Percentiles rank a stretch among this genome's conserved stretches.
Conservation (phyloP, 1,140 invertebrate species). For the Mizuhopecten yessoensis region DNA sequence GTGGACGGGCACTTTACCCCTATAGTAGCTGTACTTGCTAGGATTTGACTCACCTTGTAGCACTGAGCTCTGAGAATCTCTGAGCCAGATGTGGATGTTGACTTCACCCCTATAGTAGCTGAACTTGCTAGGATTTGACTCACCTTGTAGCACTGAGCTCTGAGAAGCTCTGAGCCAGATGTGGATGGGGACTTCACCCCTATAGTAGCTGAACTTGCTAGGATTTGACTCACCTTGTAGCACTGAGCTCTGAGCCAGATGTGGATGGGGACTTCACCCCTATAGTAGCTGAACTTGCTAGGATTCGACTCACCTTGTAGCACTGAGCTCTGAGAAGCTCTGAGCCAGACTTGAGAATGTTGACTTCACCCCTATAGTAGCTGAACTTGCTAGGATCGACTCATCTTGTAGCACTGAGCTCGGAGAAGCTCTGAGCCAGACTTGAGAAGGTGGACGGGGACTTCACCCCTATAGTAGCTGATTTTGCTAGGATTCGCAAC, state of each 20-base stretch:
- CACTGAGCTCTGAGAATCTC: slow-evolving; percentile 68
- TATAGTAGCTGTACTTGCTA: no score
- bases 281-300: no score
- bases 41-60: background rate
- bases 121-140: no score
- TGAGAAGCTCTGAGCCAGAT: slow-evolving; percentile 69
- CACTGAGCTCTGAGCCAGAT: slow-evolving; percentile 68
- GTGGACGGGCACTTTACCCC: slow-evolving; percentile 61
- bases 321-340: slow-evolving; percentile 62
- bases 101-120: slow-evolving; percentile 51
- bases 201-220: no score
- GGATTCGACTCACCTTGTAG: background rate
- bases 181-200: slow-evolving; percentile 62
- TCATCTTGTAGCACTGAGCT: slow-evolving; percentile 42
- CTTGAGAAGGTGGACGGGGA: slow-evolving; percentile 66
- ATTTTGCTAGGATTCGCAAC: no score
- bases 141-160: slow-evolving; percentile 43
- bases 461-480: slow-evolving; percentile 47
- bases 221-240: background rate
- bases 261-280: slow-evolving; percentile 62
- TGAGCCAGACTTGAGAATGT: slow-evolving; percentile 66
- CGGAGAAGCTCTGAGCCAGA: slow-evolving; percentile 70
- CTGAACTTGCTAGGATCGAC: no score
- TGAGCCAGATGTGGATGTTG: slow-evolving; percentile 67
- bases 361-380: slow-evolving; percentile 54